A percentile compares a stretch with the other conserved stretches of the same genome.
These are phyloP conservation scores for Drosophila triauraria DNA, from an alignment of 1,140 invertebrate species.

Conservation along the genomic window DNA sequence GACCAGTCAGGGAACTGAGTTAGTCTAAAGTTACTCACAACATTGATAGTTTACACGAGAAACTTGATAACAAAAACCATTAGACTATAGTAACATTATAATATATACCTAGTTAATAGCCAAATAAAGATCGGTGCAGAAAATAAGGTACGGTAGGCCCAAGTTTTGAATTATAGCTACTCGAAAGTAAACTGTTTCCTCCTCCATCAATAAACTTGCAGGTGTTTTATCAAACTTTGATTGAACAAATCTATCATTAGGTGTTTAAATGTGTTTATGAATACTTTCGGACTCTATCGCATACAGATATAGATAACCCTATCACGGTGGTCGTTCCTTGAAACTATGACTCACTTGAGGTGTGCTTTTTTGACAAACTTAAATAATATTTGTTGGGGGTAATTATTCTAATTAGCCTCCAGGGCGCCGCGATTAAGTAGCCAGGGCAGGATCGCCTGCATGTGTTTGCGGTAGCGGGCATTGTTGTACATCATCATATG, in stretches of 20 bases:
- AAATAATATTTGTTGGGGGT: not conserved
- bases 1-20: too few species aligned
- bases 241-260: not conserved
- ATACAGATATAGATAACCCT: constrained; percentile 5
- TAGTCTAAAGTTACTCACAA: too few species aligned
- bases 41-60: too few species aligned
- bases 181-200: too few species aligned
- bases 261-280: not conserved
- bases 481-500: constrained; percentile 22
- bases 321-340: not conserved
- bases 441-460: constrained; percentile 10
- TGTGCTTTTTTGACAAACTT: not conserved
- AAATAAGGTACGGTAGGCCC: not conserved
- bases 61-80: too few species aligned
- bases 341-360: not conserved
- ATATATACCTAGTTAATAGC: not conserved
- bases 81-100: too few species aligned
- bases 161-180: too few species aligned
- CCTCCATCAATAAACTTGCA: too few species aligned
- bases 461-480: constrained; percentile 20
- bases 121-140: not conserved
- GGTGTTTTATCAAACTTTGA: constrained; percentile 1
- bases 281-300: constrained; percentile 2
- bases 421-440: constrained; percentile 16
- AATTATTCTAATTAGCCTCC: constrained; percentile 18